Evolutionary conservation across 2,888 invertebrate genomes (phyloP).

Genomic region (Chironomus riparius): DNA sequence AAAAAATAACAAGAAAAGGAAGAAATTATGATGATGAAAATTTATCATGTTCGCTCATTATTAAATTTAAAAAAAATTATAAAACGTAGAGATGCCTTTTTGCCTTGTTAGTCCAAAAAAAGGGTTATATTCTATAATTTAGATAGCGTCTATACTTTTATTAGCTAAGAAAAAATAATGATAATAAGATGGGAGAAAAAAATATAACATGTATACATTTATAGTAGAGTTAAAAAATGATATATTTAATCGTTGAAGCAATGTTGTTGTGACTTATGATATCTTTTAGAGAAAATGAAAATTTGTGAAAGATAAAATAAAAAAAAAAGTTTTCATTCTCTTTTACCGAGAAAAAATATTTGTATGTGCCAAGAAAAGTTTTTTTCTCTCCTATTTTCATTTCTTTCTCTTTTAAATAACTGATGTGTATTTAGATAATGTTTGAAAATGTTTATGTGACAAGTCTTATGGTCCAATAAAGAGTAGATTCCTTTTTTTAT

Average conservation of each 20-base stretch:
- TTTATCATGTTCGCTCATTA: background rate
- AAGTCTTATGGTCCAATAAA: constrained; percentile 2
- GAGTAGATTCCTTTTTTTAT: background rate
- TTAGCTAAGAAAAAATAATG: too few species aligned
- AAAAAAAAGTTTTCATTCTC: background rate
- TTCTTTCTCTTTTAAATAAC: background rate
- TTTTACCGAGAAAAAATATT: background rate
- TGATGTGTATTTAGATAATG: background rate
- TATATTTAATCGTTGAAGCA: background rate
- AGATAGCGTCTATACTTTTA: too few species aligned
- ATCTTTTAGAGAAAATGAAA: background rate
- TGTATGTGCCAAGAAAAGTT: background rate
- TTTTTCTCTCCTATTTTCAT: background rate
- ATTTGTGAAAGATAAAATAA: background rate
- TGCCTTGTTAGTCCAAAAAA: background rate
- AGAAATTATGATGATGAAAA: background rate
- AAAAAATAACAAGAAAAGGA: background rate
- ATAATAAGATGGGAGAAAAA: background rate
- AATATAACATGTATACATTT: background rate
- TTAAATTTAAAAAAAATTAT: background rate
- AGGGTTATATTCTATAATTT: background rate
- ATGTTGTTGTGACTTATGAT: background rate
- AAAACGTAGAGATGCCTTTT: background rate
- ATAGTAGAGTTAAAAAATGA: background rate
- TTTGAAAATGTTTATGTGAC: background rate